These are phyloP conservation scores for Lycodopsis pacificus DNA, from an alignment of 2,797 vertebrate genomes.

Conservation along the genomic window DNA sequence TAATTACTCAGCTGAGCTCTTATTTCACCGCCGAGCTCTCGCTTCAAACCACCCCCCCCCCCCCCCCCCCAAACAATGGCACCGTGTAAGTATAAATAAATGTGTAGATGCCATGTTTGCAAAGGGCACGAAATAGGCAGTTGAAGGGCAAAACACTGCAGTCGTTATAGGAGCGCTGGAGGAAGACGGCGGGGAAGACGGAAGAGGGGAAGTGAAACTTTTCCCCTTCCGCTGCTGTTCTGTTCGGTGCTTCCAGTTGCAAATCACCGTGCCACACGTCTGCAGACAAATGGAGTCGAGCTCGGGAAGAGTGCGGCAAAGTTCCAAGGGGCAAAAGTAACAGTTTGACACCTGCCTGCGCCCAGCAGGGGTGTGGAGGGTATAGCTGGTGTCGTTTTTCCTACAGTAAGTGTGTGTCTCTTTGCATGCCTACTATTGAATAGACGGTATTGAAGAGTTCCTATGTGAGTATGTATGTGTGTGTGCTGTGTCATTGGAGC, in stretches of 20 bases:
- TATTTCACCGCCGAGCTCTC: slow-evolving; percentile 26
- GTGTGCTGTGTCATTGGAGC: slow-evolving; percentile 56
- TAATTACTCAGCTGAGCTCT: slow-evolving; percentile 59
- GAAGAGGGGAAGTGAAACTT: slow-evolving; percentile 37
- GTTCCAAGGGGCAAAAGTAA: slow-evolving; percentile 44
- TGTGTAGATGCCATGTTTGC: slow-evolving; percentile 66
- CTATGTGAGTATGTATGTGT: slow-evolving; percentile 24
- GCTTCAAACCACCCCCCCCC: slow-evolving; percentile 50
- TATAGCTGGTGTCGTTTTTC: slow-evolving; percentile 28
- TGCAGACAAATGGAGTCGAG: slow-evolving; percentile 56
- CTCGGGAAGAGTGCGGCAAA: slow-evolving; percentile 31
- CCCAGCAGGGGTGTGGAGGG: slow-evolving; percentile 41
- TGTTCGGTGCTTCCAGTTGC: slow-evolving; percentile 52
- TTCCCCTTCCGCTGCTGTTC: slow-evolving; percentile 49
- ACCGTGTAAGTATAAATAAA: slow-evolving; percentile 67
- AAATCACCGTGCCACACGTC: slow-evolving; percentile 59
- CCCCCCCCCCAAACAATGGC: slow-evolving; percentile 18
- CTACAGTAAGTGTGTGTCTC: slow-evolving; percentile 5
- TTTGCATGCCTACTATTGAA: slow-evolving; percentile 26
- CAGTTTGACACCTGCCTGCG: slow-evolving; percentile 56
- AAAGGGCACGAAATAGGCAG: slow-evolving; percentile 68
- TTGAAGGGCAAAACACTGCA: slow-evolving; percentile 55
- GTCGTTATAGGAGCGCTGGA: slow-evolving; percentile 24
- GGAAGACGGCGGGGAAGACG: slow-evolving; percentile 33
- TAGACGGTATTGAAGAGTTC: slow-evolving; percentile 21